Base-by-base conservation (phyloP, 2,797 vertebrate genomes). In the Psittacula derbiana region DNA sequence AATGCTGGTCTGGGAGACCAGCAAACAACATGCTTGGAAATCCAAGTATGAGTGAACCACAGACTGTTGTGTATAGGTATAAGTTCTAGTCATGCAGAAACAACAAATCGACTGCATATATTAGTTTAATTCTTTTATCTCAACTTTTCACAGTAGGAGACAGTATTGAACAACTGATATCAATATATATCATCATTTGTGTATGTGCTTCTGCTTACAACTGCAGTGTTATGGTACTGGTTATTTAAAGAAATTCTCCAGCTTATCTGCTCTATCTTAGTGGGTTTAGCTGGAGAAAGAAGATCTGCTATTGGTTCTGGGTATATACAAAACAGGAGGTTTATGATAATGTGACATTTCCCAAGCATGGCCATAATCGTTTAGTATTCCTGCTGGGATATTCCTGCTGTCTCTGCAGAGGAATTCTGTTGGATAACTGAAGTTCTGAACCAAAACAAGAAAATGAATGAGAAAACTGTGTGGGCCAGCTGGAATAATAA, bases 231-330 rank as follows among this genome's bases (percentile, higher is more conserved):
- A 72, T 87, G 53, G 53, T 88, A 70, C 82, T 67, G 64, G 72
- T 95, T 95, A 50, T 94, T 95, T 88, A 90, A 33, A 91, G 44
- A 86, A 79, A 71, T 90, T 92, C 80, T 95, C 70, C 52, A 83
- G 47, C 81, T 86, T 80, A 79, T 55, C 41, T 65, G 31, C 9
- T 5, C 30, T 80, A 4, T 28, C 7, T 88, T 80, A 47, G 21
- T 75, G 47, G 7, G 17, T 71, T 92, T 91, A 76, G 71, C 53
- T 79, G 92, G 41, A 62, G 58, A 89, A 84, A 14, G 86, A 86
- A 75, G 30, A 92, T 65, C 79, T 95, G 52, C 31, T 94, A 2
- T 73, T 87, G 57, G 50, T 93, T 80, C 55, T 89, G 64, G 57
- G 27, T 93, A 11, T 53, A 47, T 76, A 38, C 8, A n/a, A 44